A percentile compares a stretch with the other conserved stretches of the same genome.
Evolutionary conservation across 2,797 vertebrate species (phyloP).

Genomic region (Malacoctenus gilli): DNA sequence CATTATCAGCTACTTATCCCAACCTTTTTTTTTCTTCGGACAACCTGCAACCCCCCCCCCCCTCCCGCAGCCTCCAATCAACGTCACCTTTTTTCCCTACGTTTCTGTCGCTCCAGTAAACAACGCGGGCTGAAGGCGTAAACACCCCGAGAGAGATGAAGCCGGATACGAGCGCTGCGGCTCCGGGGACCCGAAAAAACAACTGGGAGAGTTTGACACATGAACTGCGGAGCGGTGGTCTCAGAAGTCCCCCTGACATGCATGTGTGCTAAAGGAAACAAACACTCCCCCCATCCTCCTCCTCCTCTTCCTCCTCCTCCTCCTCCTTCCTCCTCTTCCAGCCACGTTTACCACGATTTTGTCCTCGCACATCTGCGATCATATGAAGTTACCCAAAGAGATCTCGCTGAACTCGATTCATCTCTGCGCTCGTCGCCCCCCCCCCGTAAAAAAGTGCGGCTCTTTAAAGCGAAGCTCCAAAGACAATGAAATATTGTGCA

Average conservation of each 20-base stretch:
- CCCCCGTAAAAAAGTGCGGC: constrained; percentile 4
- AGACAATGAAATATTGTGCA: constrained; percentile 64
- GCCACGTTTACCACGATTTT: constrained; percentile 26
- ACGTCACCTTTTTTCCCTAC: too few species aligned
- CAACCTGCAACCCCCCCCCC: too few species aligned
- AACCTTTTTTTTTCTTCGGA: constrained; percentile 26
- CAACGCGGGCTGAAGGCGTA: too few species aligned
- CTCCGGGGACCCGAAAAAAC: too few species aligned
- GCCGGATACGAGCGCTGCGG: too few species aligned
- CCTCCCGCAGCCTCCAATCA: too few species aligned
- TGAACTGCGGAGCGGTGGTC: constrained; percentile 3
- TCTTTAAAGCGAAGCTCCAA: constrained; percentile 55
- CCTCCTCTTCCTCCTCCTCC: constrained; percentile 30
- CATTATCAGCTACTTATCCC: constrained; percentile 69
- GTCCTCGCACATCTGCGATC: constrained; percentile 50
- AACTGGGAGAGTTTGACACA: constrained; percentile 1
- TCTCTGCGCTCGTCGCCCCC: constrained; percentile 55
- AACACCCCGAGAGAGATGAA: too few species aligned
- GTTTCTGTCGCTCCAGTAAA: too few species aligned
- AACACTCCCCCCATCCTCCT: constrained; percentile 41
- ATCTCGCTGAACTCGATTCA: constrained; percentile 32
- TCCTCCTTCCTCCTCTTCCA: neutral
- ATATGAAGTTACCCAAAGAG: constrained; percentile 38
- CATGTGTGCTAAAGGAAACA: constrained; percentile 49
- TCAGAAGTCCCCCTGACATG: constrained; percentile 11